Evolutionary conservation across 2,797 vertebrate species (phyloP).

Genomic region (Scolopax bukidnonensis): DNA sequence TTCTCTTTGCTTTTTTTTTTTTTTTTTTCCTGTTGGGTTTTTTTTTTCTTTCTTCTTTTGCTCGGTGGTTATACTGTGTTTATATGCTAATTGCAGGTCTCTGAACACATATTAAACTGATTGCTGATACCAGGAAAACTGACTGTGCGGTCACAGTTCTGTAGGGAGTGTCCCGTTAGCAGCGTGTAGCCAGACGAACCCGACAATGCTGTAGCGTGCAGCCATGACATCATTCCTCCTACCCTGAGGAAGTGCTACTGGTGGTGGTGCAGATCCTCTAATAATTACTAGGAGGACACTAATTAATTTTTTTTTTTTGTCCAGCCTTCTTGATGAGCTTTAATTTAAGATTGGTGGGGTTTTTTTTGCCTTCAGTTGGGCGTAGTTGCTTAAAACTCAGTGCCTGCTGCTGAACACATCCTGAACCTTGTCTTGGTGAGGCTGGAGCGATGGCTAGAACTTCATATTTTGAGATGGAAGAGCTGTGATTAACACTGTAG

Average conservation of each 20-base stretch:
- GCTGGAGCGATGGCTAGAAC: background rate
- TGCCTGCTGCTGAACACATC: background rate
- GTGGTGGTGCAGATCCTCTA: constrained; percentile 40
- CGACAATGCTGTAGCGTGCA: constrained; percentile 57
- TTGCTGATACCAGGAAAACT: constrained; percentile 62
- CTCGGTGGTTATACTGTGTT: constrained; percentile 31
- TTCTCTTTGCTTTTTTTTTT: background rate
- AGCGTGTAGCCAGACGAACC: constrained; percentile 52
- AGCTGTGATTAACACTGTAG: background rate
- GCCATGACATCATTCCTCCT: constrained; percentile 66
- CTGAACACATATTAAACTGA: constrained; percentile 59
- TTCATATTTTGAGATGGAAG: background rate
- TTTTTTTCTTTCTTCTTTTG: background rate
- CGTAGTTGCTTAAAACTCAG: rapidly evolving
- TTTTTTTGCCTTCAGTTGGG: background rate
- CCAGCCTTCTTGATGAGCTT: background rate
- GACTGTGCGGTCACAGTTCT: constrained; percentile 64
- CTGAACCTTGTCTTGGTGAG: background rate
- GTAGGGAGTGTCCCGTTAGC: constrained; percentile 71
- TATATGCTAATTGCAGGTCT: constrained; percentile 68
- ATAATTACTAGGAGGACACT: background rate
- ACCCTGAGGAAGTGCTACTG: constrained; percentile 58
- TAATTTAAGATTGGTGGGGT: background rate
- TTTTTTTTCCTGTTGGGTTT: background rate
- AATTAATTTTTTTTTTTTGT: background rate